These are phyloP conservation scores for Tympanuchus pallidicinctus DNA, from an alignment of 2,113 vertebrate species.

Conservation along the genomic window DNA sequence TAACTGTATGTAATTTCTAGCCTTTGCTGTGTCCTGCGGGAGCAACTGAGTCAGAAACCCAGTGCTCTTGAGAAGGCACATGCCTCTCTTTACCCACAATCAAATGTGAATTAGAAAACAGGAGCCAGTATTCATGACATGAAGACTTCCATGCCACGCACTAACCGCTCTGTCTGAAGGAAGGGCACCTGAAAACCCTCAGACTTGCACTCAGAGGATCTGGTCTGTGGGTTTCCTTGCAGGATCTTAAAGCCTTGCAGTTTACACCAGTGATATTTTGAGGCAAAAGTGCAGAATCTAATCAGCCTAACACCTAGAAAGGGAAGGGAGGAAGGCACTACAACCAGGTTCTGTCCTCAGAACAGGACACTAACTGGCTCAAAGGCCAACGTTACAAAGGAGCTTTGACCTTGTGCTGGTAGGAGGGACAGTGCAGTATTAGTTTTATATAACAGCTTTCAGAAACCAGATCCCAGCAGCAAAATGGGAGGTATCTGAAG, in stretches of 20 bases:
- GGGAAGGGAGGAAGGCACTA: constrained; percentile 46
- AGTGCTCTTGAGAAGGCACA: neutral
- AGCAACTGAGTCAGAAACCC: constrained; percentile 33
- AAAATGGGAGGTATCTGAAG: constrained; percentile 40
- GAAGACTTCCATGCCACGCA: neutral
- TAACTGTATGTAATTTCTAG: neutral
- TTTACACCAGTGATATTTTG: constrained; percentile 35
- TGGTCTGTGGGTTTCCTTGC: neutral
- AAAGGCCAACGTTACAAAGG: neutral
- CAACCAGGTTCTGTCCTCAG: neutral
- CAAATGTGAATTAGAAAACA: constrained; percentile 1
- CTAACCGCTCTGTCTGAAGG: neutral
- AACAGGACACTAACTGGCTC: neutral
- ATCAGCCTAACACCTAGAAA: constrained; percentile 31
- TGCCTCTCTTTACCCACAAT: neutral
- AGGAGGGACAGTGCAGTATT: neutral
- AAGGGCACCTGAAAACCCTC: neutral
- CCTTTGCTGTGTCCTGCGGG: constrained; percentile 51
- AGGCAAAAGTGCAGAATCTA: constrained; percentile 41
- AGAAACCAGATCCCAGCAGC: constrained; percentile 31
- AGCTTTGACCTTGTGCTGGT: constrained; percentile 34
- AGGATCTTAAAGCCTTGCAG: neutral
- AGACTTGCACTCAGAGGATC: neutral
- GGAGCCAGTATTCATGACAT: neutral
- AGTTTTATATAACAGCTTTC: constrained; percentile 5